Percentiles rank a stretch among this genome's conserved stretches.
Evolutionary conservation across 2,797 vertebrate genomes (phyloP).

Genomic region (Vultur gryphus): DNA sequence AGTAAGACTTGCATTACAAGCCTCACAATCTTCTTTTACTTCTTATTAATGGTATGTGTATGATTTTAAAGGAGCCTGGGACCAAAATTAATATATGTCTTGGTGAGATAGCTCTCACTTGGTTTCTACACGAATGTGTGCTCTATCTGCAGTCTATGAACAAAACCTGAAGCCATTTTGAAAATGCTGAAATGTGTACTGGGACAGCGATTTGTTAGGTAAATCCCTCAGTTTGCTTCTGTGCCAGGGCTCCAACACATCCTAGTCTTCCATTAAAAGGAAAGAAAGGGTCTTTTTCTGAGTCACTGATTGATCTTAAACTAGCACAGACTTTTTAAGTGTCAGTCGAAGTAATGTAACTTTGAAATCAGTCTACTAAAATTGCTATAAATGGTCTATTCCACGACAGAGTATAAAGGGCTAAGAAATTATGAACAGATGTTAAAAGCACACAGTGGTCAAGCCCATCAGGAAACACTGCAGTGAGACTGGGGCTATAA

Average conservation of each 20-base stretch:
- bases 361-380: background rate
- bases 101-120: background rate
- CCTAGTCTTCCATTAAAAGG: background rate
- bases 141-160: background rate
- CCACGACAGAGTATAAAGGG: background rate
- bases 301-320: background rate
- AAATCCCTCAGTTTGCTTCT: background rate
- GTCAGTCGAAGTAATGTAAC: background rate
- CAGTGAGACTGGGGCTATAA: background rate
- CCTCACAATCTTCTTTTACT: background rate
- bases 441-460: background rate
- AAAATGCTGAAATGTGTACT: background rate
- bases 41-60: background rate
- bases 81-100: background rate
- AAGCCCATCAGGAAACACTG: background rate
- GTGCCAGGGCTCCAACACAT: background rate
- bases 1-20: conserved; percentile 2
- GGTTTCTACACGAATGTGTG: background rate
- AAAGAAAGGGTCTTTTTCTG: background rate
- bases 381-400: background rate
- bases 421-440: background rate
- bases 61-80: background rate
- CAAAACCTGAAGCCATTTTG: background rate
- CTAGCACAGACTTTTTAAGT: background rate
- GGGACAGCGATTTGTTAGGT: background rate